Evolutionary conservation across 2,888 invertebrate species (phyloP).

Genomic region (Perizoma flavofasciatum): DNA sequence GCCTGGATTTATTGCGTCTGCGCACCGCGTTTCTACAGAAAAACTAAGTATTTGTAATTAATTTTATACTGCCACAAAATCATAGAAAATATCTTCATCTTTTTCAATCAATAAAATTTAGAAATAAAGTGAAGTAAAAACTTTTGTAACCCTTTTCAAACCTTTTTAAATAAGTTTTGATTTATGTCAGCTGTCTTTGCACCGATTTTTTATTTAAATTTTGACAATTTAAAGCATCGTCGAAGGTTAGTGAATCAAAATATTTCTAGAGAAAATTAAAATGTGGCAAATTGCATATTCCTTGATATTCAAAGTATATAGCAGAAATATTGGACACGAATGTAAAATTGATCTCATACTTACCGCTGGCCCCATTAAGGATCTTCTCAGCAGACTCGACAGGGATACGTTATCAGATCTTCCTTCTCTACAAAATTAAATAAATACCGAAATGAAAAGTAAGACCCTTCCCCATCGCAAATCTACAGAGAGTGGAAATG

Average conservation of each 20-base stretch:
- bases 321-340: conserved; percentile 66
- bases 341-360: conserved; percentile 74
- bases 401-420: conserved; percentile 43
- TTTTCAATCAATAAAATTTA: too few relatives aligned
- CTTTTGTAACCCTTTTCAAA: neutral
- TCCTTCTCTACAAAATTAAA: conserved; percentile 32
- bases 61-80: conserved; percentile 23
- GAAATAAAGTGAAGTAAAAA: neutral
- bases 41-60: conserved; percentile 59
- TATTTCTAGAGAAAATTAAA: conserved; percentile 42
- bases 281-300: conserved; percentile 81
- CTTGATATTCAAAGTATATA: conserved; percentile 67
- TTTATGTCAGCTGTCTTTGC: conserved; percentile 4
- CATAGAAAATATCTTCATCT: neutral
- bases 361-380: conserved; percentile 64
- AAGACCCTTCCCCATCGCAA: conserved; percentile 20
- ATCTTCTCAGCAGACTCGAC: conserved; percentile 57
- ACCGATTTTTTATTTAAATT: conserved; percentile 4
- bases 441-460: conserved; percentile 40
- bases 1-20: conserved; percentile 80
- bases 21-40: conserved; percentile 70
- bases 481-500: conserved; percentile 51
- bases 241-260: conserved; percentile 15
- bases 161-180: conserved; percentile 1
- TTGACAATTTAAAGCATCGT: conserved; percentile 5